Evolutionary conservation across 2,113 vertebrate species (phyloP).

Genomic region (Miniopterus natalensis): DNA sequence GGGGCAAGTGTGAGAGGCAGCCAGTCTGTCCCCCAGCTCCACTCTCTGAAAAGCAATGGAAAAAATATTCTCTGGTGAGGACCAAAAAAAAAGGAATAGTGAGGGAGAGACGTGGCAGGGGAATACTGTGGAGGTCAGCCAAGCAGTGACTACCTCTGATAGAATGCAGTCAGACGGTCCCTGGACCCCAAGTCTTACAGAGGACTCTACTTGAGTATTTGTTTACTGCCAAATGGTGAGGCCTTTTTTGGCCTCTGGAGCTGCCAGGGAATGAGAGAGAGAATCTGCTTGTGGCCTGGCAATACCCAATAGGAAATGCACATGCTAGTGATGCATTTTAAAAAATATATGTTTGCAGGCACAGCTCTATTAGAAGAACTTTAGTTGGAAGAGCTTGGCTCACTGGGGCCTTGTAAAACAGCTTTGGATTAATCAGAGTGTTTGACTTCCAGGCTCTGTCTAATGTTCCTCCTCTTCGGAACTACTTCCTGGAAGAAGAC

Average conservation of each 20-base stretch:
- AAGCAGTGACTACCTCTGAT: background rate
- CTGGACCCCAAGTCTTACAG: background rate
- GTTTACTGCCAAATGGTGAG: background rate
- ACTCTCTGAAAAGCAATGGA: too few relatives aligned
- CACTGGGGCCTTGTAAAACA: background rate
- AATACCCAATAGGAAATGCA: background rate
- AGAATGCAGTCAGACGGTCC: background rate
- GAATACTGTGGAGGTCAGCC: background rate
- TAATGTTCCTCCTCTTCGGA: constrained; percentile 96
- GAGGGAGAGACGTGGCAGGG: background rate
- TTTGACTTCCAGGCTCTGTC: constrained; percentile 92
- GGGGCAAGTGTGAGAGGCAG: too few relatives aligned
- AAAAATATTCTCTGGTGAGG: too few relatives aligned
- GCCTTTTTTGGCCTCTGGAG: background rate
- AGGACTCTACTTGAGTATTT: background rate
- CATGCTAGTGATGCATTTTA: background rate
- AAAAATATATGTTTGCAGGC: background rate
- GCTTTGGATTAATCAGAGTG: background rate
- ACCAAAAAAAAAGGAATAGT: background rate
- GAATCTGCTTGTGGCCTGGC: background rate
- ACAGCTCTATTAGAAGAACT: background rate
- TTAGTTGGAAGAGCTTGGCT: background rate
- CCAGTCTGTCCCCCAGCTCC: too few relatives aligned
- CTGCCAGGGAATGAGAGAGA: background rate
- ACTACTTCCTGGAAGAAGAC: constrained; percentile 98